These are phyloP conservation scores for Hesperophylax magnus DNA, from an alignment of 1,140 invertebrate species.

Conservation along the genomic window DNA sequence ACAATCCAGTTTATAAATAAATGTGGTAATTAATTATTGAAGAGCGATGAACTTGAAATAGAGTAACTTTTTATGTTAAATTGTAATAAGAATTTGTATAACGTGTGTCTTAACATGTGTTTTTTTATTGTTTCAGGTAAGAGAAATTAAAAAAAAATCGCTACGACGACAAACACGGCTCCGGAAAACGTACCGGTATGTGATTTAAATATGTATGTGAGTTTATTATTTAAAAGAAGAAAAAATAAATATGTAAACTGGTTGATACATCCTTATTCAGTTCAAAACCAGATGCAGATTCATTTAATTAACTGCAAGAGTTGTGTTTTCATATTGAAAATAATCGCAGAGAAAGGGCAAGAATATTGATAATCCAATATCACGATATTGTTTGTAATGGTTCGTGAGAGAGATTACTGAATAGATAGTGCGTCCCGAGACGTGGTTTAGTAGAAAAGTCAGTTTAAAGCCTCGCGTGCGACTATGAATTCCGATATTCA, in stretches of 20 bases:
- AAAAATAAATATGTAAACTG: not conserved
- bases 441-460: slow-evolving; percentile 13
- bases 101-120: not conserved
- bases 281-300: not conserved
- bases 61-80: too few species aligned
- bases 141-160: not conserved
- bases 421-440: not conserved
- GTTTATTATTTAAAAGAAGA: not conserved
- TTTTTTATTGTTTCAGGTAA: slow-evolving; percentile 34
- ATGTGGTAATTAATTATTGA: too few species aligned
- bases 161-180: not conserved
- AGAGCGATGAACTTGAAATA: too few species aligned
- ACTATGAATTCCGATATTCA: slow-evolving; percentile 10
- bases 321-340: slow-evolving; percentile 20
- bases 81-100: too few species aligned
- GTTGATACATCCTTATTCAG: not conserved
- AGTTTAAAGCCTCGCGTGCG: not conserved
- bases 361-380: slow-evolving; percentile 28
- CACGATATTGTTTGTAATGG: slow-evolving; percentile 38
- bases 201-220: not conserved
- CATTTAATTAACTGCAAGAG: slow-evolving; percentile 13
- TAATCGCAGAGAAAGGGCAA: slow-evolving; percentile 20
- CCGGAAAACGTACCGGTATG: not conserved
- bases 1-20: too few species aligned
- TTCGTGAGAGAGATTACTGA: slow-evolving; percentile 28